Base-by-base conservation (phyloP, 2,797 vertebrate species). In the Siniperca obscura region DNA sequence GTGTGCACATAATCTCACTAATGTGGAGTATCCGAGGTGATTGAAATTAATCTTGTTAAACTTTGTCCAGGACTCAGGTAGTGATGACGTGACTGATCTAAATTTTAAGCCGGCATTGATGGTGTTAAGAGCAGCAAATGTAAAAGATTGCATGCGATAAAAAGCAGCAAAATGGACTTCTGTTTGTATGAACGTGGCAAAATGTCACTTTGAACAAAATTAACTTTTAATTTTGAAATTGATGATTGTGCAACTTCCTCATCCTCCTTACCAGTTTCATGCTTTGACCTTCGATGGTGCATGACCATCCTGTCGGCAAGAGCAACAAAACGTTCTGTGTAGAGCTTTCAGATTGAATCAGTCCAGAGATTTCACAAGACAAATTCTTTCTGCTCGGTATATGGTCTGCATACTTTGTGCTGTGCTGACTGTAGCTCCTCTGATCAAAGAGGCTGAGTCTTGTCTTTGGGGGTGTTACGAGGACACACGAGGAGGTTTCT, bases 401-500 rank as follows among this genome's bases (percentile, higher is more conserved):
- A 70, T 44, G 11, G 80, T 81, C 85, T 73, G 70, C 72, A 12
- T 44, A 16, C 4, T 30, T 81, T 56, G 73, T 60, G 68, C 78
- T 21, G 72, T 3, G 69, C 77, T 30, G 77, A 65, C 80, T 46
- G 81, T 34, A 76, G 81, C 69, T 42, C 0, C 53, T 80, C 50
- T 65, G 90, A 92, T 92, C 86, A 91, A 82, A 91, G 82, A 48
- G 79, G 77, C 55, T 44, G 78, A 57, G 78, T 71, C 85, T 82
- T 9, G 84, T 82, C 38, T 42, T 76, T 57, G 46, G 36, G 52
- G 80, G 69, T 82, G 80, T 64, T 82, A 22, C 4, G 48, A 76
- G 89, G 83, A 87, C 67, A 53, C 42, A 7, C 50, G 2, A 73
- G 83, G 80, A 79, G 71, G 68, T 85, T 85, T 87, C 86, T 61